Percentiles rank a stretch among this genome's conserved stretches.
These are phyloP conservation scores for Drosophila anceps DNA, from an alignment of 2,888 invertebrate genomes.

Conservation along the genomic window DNA sequence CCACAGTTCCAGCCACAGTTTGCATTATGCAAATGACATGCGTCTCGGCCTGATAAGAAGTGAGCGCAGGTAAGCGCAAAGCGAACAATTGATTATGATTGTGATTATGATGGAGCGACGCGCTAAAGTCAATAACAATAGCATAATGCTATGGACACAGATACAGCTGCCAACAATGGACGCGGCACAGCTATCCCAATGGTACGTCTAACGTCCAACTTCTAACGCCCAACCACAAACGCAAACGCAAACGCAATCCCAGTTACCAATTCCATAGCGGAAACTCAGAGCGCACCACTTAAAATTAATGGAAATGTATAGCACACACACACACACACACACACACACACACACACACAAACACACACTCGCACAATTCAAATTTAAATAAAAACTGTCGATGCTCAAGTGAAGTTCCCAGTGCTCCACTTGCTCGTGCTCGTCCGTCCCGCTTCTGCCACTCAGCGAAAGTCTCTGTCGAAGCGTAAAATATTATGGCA, in stretches of 20 bases:
- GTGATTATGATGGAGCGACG: constrained; percentile 81
- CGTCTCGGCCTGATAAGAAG: constrained; percentile 54
- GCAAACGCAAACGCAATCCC: constrained; percentile 20
- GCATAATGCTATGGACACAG: constrained; percentile 61
- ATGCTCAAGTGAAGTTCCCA: constrained; percentile 48
- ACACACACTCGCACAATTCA: constrained; percentile 49
- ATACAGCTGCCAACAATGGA: constrained; percentile 56
- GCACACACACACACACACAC: constrained; percentile 29
- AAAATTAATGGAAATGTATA: constrained; percentile 80
- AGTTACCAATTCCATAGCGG: constrained; percentile 51
- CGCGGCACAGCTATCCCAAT: constrained; percentile 17
- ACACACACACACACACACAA: constrained; percentile 4
- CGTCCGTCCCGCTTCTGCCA: neutral
- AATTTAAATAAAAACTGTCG: constrained; percentile 73
- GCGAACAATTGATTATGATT: constrained; percentile 76
- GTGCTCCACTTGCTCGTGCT: constrained; percentile 34
- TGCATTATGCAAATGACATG: constrained; percentile 69
- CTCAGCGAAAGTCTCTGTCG: constrained; percentile 56
- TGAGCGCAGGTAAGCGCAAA: constrained; percentile 58
- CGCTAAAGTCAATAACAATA: constrained; percentile 78
- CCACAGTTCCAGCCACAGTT: constrained; percentile 4
- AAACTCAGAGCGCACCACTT: constrained; percentile 59
- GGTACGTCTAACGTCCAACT: constrained; percentile 30
- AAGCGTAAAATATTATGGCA: constrained; percentile 83
- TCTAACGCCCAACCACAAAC: constrained; percentile 6